These are phyloP conservation scores for Homarus americanus DNA, from an alignment of 1,140 invertebrate species.

Conservation along the genomic window DNA sequence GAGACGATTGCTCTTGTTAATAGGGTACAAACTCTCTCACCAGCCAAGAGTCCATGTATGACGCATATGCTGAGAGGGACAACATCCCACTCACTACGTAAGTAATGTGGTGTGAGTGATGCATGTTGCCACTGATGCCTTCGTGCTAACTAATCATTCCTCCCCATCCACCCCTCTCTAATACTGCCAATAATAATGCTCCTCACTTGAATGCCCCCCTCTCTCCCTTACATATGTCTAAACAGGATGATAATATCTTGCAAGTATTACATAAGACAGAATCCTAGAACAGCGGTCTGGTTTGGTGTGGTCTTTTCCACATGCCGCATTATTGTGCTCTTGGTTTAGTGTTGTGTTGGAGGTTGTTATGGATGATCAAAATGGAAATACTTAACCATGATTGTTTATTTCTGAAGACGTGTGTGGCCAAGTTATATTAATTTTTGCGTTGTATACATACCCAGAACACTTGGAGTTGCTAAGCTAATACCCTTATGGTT, in stretches of 20 bases:
- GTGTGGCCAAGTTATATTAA: neutral
- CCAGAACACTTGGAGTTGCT: neutral
- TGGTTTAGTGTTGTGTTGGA: neutral
- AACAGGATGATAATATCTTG: neutral
- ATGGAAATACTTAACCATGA: neutral
- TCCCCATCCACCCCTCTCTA: constrained; percentile 1
- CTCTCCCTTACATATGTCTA: neutral
- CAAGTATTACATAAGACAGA: neutral
- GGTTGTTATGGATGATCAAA: neutral
- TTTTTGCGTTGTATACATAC: neutral
- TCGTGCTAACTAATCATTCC: constrained; percentile 28
- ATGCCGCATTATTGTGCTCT: constrained; percentile 11
- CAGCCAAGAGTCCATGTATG: constrained; percentile 95
- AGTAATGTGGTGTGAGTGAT: constrained; percentile 80
- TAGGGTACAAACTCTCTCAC: constrained; percentile 80
- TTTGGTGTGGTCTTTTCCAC: neutral
- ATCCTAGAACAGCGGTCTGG: neutral
- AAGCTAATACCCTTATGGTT: neutral
- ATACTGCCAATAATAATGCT: constrained; percentile 18
- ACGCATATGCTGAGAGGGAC: constrained; percentile 93
- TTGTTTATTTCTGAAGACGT: neutral
- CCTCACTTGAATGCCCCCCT: constrained; percentile 30
- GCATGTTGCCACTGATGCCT: constrained; percentile 46
- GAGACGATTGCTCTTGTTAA: constrained; percentile 50
- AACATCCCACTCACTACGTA: constrained; percentile 95